Evolutionary conservation across 2,113 vertebrate species (phyloP).

Genomic region (Kobus ellipsiprymnus): DNA sequence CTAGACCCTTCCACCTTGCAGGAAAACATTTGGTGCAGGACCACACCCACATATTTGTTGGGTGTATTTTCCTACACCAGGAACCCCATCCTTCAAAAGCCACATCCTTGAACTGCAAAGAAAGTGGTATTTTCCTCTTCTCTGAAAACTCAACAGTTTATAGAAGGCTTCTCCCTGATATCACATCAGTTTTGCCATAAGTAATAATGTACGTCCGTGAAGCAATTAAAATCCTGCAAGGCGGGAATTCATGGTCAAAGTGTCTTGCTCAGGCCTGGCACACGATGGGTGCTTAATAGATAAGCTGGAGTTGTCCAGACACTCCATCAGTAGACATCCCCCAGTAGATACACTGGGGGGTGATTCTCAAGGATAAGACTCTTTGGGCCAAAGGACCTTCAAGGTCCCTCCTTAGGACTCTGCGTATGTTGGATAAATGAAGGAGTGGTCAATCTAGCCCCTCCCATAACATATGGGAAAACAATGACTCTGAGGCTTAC

Average conservation of each 20-base stretch:
- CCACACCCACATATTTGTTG: neutral
- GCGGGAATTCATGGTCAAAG: neutral
- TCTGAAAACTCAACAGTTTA: neutral
- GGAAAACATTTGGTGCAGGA: neutral
- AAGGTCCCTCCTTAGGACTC: too few relatives aligned
- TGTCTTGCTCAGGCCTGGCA: neutral
- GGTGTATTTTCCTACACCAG: neutral
- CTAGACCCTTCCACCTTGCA: neutral
- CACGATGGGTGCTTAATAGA: neutral
- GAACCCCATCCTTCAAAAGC: neutral
- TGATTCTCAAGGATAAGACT: neutral
- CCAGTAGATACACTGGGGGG: fast-evolving
- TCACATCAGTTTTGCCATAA: neutral
- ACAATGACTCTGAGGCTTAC: neutral
- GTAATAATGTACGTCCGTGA: neutral
- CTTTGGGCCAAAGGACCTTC: neutral
- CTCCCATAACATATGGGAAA: neutral
- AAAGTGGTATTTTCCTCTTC: neutral
- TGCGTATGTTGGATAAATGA: neutral
- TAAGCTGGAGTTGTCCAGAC: neutral
- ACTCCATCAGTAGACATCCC: too few relatives aligned
- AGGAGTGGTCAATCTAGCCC: too few relatives aligned
- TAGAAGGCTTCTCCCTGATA: neutral
- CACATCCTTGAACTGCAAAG: neutral
- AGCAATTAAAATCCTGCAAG: neutral